These are phyloP conservation scores for Frankliniella fusca DNA, from an alignment of 2,888 invertebrate species.

Conservation along the genomic window DNA sequence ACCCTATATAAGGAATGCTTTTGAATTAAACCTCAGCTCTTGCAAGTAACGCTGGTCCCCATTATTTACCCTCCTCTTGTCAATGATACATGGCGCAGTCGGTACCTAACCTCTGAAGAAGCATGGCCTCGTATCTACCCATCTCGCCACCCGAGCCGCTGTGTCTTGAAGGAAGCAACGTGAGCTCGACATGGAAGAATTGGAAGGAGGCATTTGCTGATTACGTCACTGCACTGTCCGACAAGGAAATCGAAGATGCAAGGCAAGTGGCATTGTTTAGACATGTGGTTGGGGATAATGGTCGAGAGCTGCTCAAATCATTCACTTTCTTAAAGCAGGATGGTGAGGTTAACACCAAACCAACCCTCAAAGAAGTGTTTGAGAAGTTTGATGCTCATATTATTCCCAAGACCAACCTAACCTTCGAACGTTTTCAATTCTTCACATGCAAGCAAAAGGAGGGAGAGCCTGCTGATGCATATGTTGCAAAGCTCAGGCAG, in stretches of 20 bases:
- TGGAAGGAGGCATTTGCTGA: slow-evolving; percentile 36
- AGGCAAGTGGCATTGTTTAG: slow-evolving; percentile 37
- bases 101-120: neutral
- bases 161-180: neutral
- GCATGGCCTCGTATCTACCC: neutral
- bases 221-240: slow-evolving; percentile 35
- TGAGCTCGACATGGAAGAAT: slow-evolving; percentile 33
- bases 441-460: slow-evolving; percentile 38
- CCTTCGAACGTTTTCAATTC: slow-evolving; percentile 39
- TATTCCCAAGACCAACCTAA: slow-evolving; percentile 38
- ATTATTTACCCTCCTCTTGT: too few relatives aligned
- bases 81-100: too few relatives aligned
- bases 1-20: too few relatives aligned
- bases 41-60: too few relatives aligned
- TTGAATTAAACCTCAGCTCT: too few relatives aligned
- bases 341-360: slow-evolving; percentile 31
- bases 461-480: slow-evolving; percentile 37
- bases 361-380: slow-evolving; percentile 33
- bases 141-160: neutral
- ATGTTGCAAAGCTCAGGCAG: slow-evolving; percentile 35
- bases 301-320: slow-evolving; percentile 32
- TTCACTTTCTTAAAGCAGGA: slow-evolving; percentile 35
- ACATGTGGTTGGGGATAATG: slow-evolving; percentile 38
- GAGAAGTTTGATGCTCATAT: slow-evolving; percentile 39
- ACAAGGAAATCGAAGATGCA: slow-evolving; percentile 34